Evolutionary conservation across 1,140 invertebrate genomes (phyloP).

Genomic region (Papilio machaon): DNA sequence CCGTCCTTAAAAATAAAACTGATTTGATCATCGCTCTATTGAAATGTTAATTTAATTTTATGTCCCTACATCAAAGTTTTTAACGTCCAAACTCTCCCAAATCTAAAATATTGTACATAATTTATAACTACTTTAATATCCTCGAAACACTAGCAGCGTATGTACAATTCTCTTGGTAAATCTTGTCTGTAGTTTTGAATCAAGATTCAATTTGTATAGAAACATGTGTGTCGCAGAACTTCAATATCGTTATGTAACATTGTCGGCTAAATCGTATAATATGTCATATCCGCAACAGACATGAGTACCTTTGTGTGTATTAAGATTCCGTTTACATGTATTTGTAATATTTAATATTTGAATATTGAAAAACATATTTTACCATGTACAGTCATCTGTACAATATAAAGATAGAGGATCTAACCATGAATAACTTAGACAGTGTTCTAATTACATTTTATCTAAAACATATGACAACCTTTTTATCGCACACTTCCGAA

Average conservation of each 20-base stretch:
- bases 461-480: no score
- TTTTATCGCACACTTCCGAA: no score
- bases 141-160: background rate
- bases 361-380: no score
- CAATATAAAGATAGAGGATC: no score
- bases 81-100: background rate
- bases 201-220: conserved; percentile 6
- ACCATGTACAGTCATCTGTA: no score
- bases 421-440: no score
- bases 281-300: background rate
- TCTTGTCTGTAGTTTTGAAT: background rate
- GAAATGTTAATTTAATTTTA: no score
- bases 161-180: background rate
- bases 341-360: background rate
- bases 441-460: no score
- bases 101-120: background rate
- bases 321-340: background rate
- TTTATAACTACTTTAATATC: background rate
- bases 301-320: conserved; percentile 13
- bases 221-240: conserved; percentile 9
- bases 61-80: no score
- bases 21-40: no score
- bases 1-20: no score
- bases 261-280: conserved; percentile 15
- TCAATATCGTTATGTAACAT: conserved; percentile 17